Evolutionary conservation across 2,113 vertebrate genomes (phyloP), one percentile per base, ranked within the genome.

Genomic region (Xenopus laevis): DNA sequence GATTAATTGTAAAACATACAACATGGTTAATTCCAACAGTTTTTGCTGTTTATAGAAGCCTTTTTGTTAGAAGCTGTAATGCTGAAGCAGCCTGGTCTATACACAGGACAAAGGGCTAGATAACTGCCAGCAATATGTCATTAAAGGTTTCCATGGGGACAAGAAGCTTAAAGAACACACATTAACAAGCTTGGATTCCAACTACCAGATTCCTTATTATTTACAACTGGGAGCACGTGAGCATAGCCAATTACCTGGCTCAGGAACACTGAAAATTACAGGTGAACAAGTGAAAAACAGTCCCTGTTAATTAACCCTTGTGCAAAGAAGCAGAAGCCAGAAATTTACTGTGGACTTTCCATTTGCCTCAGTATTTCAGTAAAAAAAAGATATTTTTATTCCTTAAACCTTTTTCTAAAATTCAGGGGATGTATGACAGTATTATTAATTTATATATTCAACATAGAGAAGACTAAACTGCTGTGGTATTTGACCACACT

Each of bases 51-150:
- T 60, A 10, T 4, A 33, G 10, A 4, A 62, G 70, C 71, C 59
- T 73, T 20, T 62, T 66, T 46, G 50, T 55, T 73, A 33, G 40
- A 66, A 66, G 52, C 23, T 46, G 23, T 52, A 60, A 67, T 15
- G 17, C 65, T 50, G 47, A 74, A 66, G 63, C 52, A 67, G 65
- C 46, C 57, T 59, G 57, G 64, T 74, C 65, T 74, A 50, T 68
- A 70, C 46, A 70, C n/a, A 13, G 62, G 66, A 77, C 74, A 77
- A 77, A 77, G 30, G 67, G 57, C 66, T 57, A 64, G 66, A 77
- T 77, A 70, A 77, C 74, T 70, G 74, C 74, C 74, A 77, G 74
- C 61, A 77, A 70, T 77, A 67, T 77, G 74, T 77, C 66, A 77
- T 69, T 77, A 62, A 60, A 18, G 69, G 74, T 77, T 77, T 77